Conservation (phyloP, 2,113 vertebrate species). For the Megaptera novaeangliae region DNA sequence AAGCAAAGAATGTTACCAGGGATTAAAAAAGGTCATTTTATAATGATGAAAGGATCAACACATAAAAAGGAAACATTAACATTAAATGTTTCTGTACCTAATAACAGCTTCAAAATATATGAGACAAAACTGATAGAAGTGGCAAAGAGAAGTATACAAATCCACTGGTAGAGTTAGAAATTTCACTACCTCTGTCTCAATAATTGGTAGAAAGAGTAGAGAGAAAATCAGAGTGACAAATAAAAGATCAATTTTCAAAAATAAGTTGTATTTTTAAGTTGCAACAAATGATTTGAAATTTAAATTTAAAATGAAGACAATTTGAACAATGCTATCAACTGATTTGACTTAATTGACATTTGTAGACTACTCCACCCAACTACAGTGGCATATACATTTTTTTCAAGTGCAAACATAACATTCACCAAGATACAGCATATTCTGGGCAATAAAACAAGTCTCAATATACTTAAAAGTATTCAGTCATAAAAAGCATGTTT, state of each 20-base stretch:
- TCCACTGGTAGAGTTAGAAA: not conserved
- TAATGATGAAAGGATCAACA: not conserved
- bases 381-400: not conserved
- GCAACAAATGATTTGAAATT: not conserved
- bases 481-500: not conserved
- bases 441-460: not conserved
- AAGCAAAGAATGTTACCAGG: not conserved
- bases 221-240: not conserved
- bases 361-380: not conserved
- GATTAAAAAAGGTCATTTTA: not conserved
- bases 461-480: not conserved
- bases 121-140: not conserved
- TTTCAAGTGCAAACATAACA: not conserved
- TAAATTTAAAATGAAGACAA: not conserved
- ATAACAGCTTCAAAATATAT: not conserved
- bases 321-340: not conserved
- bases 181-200: not conserved
- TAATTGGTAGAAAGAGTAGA: not conserved
- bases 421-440: not conserved
- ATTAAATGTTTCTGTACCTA: not conserved
- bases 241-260: not conserved
- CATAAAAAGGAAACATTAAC: not conserved
- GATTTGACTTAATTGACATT: not conserved
- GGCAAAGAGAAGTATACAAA: not conserved
- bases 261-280: not conserved